These are phyloP conservation scores for Acrocephalus arundinaceus DNA, from an alignment of 2,113 vertebrate species.

Conservation along the genomic window DNA sequence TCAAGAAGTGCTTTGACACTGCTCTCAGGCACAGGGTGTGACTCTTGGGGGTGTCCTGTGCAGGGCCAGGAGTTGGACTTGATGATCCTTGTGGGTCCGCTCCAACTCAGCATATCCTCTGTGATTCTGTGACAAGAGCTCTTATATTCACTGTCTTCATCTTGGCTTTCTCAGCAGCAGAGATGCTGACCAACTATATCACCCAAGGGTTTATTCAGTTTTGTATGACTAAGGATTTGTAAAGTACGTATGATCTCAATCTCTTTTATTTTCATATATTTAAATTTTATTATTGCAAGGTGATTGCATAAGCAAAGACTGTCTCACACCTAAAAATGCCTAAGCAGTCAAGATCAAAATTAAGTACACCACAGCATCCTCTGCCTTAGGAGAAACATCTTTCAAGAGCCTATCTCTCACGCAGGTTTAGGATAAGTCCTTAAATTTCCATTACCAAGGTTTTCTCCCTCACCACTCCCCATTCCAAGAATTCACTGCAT, in stretches of 20 bases:
- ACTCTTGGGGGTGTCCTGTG: neutral
- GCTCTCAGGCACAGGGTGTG: neutral
- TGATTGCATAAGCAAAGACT: neutral
- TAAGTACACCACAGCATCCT: neutral
- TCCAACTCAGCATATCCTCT: neutral
- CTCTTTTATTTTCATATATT: neutral
- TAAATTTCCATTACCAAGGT: conserved; percentile 11
- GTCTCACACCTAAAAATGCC: neutral
- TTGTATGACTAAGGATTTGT: neutral
- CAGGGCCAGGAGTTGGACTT: neutral
- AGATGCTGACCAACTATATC: neutral
- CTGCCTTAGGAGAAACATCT: neutral
- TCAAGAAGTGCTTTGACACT: too few relatives aligned
- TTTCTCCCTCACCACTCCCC: neutral
- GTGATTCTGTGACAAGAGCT: neutral
- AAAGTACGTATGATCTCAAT: neutral
- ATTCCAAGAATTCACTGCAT: neutral
- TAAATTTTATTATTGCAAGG: neutral
- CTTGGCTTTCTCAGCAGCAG: neutral
- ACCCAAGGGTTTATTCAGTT: neutral
- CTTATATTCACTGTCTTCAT: neutral
- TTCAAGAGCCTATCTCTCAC: neutral
- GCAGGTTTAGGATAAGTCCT: neutral
- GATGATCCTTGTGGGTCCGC: accelerated
- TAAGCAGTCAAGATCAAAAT: neutral